phyloP scores from a whole-genome alignment of 2,113 vertebrate genomes.

The Platysternon megacephalum region DNA sequence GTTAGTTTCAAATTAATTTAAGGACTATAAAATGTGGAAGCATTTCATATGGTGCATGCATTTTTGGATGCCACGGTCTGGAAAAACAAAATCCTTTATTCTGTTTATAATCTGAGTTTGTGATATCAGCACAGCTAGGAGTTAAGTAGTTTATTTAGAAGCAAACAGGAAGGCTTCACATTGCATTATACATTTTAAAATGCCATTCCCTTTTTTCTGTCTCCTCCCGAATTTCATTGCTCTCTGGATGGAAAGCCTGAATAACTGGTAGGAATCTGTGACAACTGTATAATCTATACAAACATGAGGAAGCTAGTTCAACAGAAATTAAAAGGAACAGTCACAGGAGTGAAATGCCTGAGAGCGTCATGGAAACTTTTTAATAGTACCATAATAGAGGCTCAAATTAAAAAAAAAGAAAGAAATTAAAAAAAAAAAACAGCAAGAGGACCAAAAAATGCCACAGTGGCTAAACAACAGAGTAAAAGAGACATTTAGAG shows the following conservation, averaged over 20 bases:
- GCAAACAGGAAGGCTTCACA: accelerated
- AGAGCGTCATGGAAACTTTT: neutral
- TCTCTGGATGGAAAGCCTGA: neutral
- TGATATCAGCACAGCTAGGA: neutral
- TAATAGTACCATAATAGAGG: neutral
- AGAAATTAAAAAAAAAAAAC: neutral
- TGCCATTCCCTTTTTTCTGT: slow-evolving; percentile 9
- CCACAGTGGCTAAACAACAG: neutral
- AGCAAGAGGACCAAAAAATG: neutral
- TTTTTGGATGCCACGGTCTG: neutral
- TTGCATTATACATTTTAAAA: neutral
- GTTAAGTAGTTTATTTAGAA: neutral
- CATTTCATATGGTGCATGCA: neutral
- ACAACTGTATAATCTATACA: neutral
- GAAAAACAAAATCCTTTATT: neutral
- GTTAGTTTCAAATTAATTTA: neutral
- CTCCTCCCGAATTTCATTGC: neutral
- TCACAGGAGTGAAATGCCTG: neutral
- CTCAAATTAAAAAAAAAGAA: neutral
- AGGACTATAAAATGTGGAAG: neutral
- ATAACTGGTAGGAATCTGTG: neutral
- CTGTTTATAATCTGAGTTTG: neutral
- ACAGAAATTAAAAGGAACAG: neutral
- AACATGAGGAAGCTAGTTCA: neutral
- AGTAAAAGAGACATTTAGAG: neutral